Evolutionary conservation across 2,797 vertebrate species (phyloP), one percentile per base, ranked within the genome.

Genomic region (Halcyon smyrnensis): DNA sequence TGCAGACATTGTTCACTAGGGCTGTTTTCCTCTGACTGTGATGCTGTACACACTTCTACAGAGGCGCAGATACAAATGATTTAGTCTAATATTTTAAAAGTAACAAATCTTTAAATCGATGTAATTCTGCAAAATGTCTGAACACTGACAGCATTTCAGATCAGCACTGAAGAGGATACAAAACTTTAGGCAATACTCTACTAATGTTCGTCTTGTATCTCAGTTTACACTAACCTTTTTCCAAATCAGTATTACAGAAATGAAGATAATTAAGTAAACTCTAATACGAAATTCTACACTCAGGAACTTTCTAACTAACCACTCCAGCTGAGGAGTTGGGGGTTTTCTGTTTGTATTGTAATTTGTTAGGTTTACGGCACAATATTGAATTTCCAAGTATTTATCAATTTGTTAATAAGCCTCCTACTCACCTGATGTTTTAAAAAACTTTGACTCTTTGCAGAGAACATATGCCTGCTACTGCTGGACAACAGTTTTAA

Each of bases 1-100:
- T 37, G 48, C 60, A 78, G 30, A 63, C 24, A 32, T 24, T 30
- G 45, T 73, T 93, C 71, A 89, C 65, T 27, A 36, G 73, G 56
- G 78, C 82, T 79, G 74, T 92, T 89, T 51, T 92, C 82, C 85
- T 86, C 56, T 74, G 74, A 90, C 90, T 76, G 51, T 4, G 36
- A 78, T 51, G 64, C 56, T 62, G 14, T 27, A 43, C 63, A 73
- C 32, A 39, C 51, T 84, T 88, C 20, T 65, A 76, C 73, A 93
- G 83, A 43, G 15, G 7, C 37, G 32, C 48, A 62, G 28, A 85
- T 9, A 53, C 36, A 82, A 73, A 60, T 1, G 1, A 53, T 60
- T 71, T 19, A 63, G 70, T 48, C 39, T n/a, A 56, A 54, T 21
- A 63, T 17, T 68, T 89, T 45, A 8, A 67, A 87, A 91, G 65